Conservation (phyloP, 2,797 vertebrate species). For the Lemur catta region DNA sequence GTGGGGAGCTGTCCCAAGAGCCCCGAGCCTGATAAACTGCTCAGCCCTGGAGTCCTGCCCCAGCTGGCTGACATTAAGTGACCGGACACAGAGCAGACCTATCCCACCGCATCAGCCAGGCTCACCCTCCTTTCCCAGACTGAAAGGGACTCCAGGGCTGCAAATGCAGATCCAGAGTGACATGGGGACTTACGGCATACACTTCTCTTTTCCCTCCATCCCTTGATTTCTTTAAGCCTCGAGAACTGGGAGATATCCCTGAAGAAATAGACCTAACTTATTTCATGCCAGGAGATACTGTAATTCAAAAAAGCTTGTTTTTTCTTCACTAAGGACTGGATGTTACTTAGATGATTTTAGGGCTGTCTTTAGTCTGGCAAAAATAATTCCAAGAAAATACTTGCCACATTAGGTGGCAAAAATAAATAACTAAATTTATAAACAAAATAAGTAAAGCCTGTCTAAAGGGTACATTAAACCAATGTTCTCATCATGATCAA, state of each 20-base stretch:
- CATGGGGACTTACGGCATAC: background rate
- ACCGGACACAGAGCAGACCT: background rate
- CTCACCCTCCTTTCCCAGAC: background rate
- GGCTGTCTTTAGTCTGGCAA: background rate
- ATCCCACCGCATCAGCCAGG: background rate
- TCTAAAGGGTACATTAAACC: slow-evolving; percentile 18
- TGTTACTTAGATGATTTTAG: background rate
- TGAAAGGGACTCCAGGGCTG: background rate
- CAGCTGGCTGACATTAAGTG: background rate
- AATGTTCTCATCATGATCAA: accelerated
- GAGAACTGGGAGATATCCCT: background rate
- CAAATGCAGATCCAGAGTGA: background rate
- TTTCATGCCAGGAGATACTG: background rate
- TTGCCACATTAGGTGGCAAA: background rate
- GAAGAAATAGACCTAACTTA: background rate
- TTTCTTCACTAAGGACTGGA: background rate
- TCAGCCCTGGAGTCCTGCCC: background rate
- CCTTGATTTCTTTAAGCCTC: background rate
- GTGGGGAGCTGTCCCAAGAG: accelerated
- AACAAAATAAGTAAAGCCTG: background rate
- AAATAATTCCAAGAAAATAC: slow-evolving; percentile 33
- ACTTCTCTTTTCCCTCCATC: background rate
- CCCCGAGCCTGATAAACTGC: background rate
- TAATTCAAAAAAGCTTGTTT: slow-evolving; percentile 32
- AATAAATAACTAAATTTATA: slow-evolving; percentile 1